A percentile compares a stretch with the other conserved stretches of the same genome.
Conservation (phyloP, 2,113 vertebrate genomes). For the Podocnemis expansa region DNA sequence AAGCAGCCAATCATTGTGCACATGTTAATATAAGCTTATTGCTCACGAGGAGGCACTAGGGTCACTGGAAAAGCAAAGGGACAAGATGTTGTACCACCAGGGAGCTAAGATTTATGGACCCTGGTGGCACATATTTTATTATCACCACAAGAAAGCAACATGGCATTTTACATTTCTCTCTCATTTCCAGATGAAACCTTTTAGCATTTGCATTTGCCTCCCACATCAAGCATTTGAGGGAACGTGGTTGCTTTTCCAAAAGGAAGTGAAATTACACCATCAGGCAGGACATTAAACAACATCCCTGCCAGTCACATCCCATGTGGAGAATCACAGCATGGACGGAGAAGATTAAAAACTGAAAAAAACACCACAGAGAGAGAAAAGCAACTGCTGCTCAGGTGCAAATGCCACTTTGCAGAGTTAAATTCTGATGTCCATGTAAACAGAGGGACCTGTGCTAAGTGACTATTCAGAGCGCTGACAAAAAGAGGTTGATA, state of each 20-base stretch:
- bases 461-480: background rate
- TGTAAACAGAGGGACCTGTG: background rate
- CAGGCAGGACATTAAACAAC: background rate
- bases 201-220: background rate
- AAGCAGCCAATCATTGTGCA: background rate
- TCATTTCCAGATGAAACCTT: background rate
- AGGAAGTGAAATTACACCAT: background rate
- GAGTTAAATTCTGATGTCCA: background rate
- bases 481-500: rapidly evolving
- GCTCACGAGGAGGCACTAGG: rapidly evolving
- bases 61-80: background rate
- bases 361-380: rapidly evolving
- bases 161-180: background rate
- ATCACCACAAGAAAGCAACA: background rate
- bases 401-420: background rate
- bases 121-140: background rate
- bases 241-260: background rate
- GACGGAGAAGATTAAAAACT: background rate
- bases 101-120: rapidly evolving
- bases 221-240: background rate
- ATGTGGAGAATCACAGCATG: background rate
- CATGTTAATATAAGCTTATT: background rate
- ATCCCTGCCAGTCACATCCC: background rate
- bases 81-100: rapidly evolving
- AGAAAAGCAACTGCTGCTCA: background rate